Evolutionary conservation across 2,888 invertebrate species (phyloP).

Genomic region (Glyphotaelius pellucidus): DNA sequence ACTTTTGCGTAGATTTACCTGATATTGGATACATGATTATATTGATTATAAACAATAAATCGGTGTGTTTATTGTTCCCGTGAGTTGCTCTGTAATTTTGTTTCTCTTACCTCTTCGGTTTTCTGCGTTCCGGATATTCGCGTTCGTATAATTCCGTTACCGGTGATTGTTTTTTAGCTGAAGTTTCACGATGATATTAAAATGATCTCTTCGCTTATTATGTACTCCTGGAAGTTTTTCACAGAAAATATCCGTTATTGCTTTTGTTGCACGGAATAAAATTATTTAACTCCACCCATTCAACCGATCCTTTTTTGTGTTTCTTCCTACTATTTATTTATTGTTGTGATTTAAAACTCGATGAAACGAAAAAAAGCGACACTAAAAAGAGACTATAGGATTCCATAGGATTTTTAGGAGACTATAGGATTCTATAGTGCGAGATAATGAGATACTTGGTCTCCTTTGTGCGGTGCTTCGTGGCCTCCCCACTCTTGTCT

Average conservation of each 20-base stretch:
- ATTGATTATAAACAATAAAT: neutral
- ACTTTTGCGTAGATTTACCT: neutral
- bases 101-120: neutral
- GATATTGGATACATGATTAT: neutral
- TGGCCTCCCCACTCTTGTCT: too few species aligned
- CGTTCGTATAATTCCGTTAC: slow-evolving; percentile 12
- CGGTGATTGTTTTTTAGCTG: slow-evolving; percentile 13
- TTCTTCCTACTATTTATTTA: too few species aligned
- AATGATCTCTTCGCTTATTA: neutral
- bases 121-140: neutral
- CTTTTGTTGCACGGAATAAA: neutral
- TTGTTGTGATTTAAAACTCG: too few species aligned
- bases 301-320: too few species aligned
- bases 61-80: neutral
- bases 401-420: too few species aligned
- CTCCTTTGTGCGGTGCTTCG: too few species aligned
- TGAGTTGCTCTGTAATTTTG: neutral
- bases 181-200: neutral
- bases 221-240: slow-evolving; percentile 16
- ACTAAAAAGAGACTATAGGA: too few species aligned
- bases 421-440: too few species aligned
- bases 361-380: too few species aligned
- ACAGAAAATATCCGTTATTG: neutral
- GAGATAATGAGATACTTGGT: too few species aligned
- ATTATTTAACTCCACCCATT: neutral